These are phyloP conservation scores for Aquatica leii DNA, from an alignment of 2,888 invertebrate species.

Conservation along the genomic window DNA sequence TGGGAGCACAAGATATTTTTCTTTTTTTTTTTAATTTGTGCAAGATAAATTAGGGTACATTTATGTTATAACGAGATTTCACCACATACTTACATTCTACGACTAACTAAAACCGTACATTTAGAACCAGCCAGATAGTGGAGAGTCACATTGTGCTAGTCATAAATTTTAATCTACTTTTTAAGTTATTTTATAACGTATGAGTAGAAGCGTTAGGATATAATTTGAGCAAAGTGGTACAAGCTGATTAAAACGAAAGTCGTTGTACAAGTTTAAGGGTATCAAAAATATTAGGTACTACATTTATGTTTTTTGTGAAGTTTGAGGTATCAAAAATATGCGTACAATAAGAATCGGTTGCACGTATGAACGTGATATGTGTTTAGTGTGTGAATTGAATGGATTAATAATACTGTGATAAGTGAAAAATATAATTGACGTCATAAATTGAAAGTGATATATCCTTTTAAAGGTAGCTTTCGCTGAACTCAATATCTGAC, in stretches of 20 bases:
- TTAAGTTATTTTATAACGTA: too few species aligned
- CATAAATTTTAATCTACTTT: too few species aligned
- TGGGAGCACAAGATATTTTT: constrained; percentile 59
- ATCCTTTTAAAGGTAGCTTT: constrained; percentile 73
- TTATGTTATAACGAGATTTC: constrained; percentile 74
- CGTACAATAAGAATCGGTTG: constrained; percentile 19
- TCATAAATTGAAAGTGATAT: neutral
- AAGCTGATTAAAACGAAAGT: neutral
- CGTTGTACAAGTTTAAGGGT: constrained; percentile 8
- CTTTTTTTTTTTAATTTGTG: constrained; percentile 51
- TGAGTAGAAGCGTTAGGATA: too few species aligned
- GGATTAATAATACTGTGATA: too few species aligned
- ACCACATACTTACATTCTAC: constrained; percentile 56
- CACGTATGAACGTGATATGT: constrained; percentile 13
- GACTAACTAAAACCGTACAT: neutral
- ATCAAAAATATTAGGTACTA: constrained; percentile 23
- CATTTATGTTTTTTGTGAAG: constrained; percentile 6
- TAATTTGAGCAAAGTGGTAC: too few species aligned
- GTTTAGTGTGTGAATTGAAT: neutral
- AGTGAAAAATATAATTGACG: too few species aligned
- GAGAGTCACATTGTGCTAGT: too few species aligned
- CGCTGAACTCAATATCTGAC: constrained; percentile 88
- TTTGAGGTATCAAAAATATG: constrained; percentile 32
- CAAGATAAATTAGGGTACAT: constrained; percentile 37
- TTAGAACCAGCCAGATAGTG: constrained; percentile 17